These are phyloP conservation scores for Aphis gossypii DNA, from an alignment of 1,140 invertebrate species.

Conservation along the genomic window DNA sequence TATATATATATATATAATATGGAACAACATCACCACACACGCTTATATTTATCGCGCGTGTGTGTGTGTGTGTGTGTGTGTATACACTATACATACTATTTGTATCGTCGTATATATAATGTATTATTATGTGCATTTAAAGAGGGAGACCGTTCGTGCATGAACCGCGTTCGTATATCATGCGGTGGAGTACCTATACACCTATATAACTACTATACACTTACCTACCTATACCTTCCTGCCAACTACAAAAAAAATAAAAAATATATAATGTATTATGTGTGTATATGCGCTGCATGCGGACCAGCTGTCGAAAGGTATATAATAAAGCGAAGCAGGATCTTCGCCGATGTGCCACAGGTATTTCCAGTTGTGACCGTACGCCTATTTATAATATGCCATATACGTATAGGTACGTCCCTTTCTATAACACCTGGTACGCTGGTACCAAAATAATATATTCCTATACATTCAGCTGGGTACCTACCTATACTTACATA, in stretches of 20 bases:
- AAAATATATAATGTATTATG: background rate
- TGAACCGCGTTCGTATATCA: background rate
- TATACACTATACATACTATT: background rate
- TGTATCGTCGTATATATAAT: background rate
- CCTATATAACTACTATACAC: background rate
- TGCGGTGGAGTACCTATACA: background rate
- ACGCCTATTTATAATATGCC: background rate
- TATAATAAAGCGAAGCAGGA: constrained; percentile 1
- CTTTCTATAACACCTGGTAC: background rate
- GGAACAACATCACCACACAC: background rate
- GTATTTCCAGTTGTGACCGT: background rate
- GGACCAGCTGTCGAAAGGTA: background rate
- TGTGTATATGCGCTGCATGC: background rate
- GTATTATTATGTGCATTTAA: background rate
- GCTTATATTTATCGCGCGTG: background rate
- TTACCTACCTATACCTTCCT: background rate
- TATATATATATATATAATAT: background rate
- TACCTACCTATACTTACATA: background rate
- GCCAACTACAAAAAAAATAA: background rate
- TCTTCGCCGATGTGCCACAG: background rate
- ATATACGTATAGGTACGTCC: too few relatives aligned
- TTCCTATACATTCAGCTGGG: background rate
- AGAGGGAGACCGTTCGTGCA: background rate
- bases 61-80: too few relatives aligned
- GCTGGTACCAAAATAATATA: background rate